Evolutionary conservation across 2,797 vertebrate genomes (phyloP).

Genomic region (Spondyliosoma cantharus): DNA sequence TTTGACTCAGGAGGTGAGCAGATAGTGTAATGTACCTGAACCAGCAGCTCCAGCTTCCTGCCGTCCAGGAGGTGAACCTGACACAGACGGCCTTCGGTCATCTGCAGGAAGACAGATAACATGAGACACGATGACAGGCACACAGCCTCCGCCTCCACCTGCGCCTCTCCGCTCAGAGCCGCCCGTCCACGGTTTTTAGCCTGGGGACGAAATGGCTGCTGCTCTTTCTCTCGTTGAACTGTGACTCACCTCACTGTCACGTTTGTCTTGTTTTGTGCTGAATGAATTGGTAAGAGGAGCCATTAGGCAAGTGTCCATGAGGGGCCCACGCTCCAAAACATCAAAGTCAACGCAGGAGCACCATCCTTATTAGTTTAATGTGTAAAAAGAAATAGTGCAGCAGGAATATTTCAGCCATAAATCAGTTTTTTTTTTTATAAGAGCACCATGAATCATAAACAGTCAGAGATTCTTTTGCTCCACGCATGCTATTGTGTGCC

Average conservation of each 20-base stretch:
- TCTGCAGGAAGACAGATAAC: slow-evolving; percentile 81
- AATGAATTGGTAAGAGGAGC: slow-evolving; percentile 54
- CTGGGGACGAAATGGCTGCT: slow-evolving; percentile 11
- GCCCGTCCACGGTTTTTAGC: slow-evolving; percentile 6
- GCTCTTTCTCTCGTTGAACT: background rate
- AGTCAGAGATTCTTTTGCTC: slow-evolving; percentile 26
- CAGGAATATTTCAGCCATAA: slow-evolving; percentile 11
- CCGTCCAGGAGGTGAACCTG: slow-evolving; percentile 95
- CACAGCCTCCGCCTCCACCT: slow-evolving; percentile 18
- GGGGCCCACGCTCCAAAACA: slow-evolving; percentile 6
- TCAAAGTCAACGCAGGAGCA: slow-evolving; percentile 25
- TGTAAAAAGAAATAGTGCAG: background rate
- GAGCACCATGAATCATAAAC: slow-evolving; percentile 16
- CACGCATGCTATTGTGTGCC: slow-evolving; percentile 34
- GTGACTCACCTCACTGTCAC: slow-evolving; percentile 39
- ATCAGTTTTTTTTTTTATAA: slow-evolving; percentile 16
- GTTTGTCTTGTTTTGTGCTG: slow-evolving; percentile 55
- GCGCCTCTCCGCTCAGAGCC: background rate
- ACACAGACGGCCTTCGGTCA: slow-evolving; percentile 96
- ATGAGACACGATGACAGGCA: slow-evolving; percentile 19
- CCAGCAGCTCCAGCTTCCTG: slow-evolving; percentile 95
- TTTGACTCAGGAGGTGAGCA: background rate
- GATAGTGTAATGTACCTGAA: slow-evolving; percentile 87
- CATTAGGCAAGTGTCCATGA: slow-evolving; percentile 5
- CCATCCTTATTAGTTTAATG: background rate